These are phyloP conservation scores for Lepisosteus osseus DNA, from an alignment of 2,113 vertebrate species.

Conservation along the genomic window DNA sequence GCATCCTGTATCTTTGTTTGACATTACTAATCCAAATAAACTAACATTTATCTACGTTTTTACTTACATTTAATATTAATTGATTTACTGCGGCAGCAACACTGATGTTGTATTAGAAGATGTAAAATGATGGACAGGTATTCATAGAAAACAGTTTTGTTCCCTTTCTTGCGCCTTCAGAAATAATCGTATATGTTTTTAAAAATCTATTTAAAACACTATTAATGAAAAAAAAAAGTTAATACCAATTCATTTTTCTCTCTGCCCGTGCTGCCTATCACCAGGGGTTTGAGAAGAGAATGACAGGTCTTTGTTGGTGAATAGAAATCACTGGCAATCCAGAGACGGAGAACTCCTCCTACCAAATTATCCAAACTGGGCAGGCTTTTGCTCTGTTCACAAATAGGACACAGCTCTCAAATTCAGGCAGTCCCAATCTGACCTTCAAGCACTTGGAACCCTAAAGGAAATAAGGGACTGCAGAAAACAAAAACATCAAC, in stretches of 20 bases:
- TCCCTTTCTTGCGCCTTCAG: too few relatives aligned
- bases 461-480: slow-evolving; percentile 72
- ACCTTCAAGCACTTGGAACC: slow-evolving; percentile 87
- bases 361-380: slow-evolving; percentile 98
- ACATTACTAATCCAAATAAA: too few relatives aligned
- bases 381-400: slow-evolving; percentile 91
- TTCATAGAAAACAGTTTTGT: too few relatives aligned
- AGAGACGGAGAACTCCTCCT: slow-evolving; percentile 89
- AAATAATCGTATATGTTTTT: neutral
- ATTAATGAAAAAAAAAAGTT: slow-evolving; percentile 46
- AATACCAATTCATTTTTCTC: slow-evolving; percentile 50
- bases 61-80: too few relatives aligned
- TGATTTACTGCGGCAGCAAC: too few relatives aligned
- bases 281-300: slow-evolving; percentile 77
- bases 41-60: too few relatives aligned
- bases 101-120: too few relatives aligned
- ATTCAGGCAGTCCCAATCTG: slow-evolving; percentile 90
- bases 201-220: neutral
- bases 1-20: too few relatives aligned
- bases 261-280: slow-evolving; percentile 75
- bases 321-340: slow-evolving; percentile 85
- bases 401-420: slow-evolving; percentile 91
- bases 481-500: slow-evolving; percentile 42
- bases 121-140: too few relatives aligned
- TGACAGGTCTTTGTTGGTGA: slow-evolving; percentile 99